Percentiles rank a stretch among this genome's conserved stretches.
Evolutionary conservation across 2,797 vertebrate species (phyloP).

Genomic region (Lagocephalus sceleratus): DNA sequence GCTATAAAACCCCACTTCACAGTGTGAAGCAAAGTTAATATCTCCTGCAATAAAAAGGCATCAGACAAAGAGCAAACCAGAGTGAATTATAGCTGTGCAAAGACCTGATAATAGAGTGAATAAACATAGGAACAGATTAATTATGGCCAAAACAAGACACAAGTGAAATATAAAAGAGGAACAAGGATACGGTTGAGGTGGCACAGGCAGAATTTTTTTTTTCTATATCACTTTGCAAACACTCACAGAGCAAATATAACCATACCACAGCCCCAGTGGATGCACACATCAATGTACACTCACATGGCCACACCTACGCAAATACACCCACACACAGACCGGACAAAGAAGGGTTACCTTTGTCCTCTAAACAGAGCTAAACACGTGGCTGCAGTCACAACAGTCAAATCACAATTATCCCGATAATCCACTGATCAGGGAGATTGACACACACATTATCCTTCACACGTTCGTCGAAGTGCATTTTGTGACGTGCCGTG

Average conservation of each 20-base stretch:
- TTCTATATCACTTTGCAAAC: slow-evolving; percentile 12
- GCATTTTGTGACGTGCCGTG: too few species aligned
- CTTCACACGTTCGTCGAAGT: too few species aligned
- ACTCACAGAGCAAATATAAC: slow-evolving; percentile 31
- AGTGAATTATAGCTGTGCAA: too few species aligned
- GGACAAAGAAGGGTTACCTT: not conserved
- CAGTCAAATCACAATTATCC: too few species aligned
- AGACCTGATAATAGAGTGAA: too few species aligned
- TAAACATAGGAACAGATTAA: not conserved
- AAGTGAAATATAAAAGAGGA: slow-evolving; percentile 1
- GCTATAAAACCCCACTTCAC: too few species aligned
- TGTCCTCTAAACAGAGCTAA: not conserved
- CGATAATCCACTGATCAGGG: too few species aligned
- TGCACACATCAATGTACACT: slow-evolving; percentile 9
- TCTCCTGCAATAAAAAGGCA: too few species aligned
- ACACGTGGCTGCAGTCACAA: too few species aligned
- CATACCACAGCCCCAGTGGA: not conserved
- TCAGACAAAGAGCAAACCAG: too few species aligned
- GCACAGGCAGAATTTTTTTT: slow-evolving; percentile 10
- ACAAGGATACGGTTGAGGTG: slow-evolving; percentile 1
- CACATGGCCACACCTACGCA: slow-evolving; percentile 23
- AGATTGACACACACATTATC: too few species aligned
- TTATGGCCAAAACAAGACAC: not conserved
- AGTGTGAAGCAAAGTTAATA: too few species aligned
- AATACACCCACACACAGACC: slow-evolving; percentile 27